These are phyloP conservation scores for Lochmaea capreae DNA, from an alignment of 2,888 invertebrate species.

Conservation along the genomic window DNA sequence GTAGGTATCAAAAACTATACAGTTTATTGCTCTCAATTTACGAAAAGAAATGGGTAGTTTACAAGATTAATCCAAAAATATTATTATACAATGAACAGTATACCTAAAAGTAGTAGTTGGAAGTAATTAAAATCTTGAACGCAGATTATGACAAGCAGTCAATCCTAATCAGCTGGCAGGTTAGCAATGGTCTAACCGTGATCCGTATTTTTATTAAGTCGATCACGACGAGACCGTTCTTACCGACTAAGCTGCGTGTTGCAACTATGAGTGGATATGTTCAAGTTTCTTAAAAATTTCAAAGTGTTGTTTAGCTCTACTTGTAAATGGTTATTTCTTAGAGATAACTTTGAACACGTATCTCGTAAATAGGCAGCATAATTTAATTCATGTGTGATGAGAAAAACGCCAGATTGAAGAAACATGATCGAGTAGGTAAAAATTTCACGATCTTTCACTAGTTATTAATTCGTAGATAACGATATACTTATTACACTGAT, in stretches of 20 bases:
- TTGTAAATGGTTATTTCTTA: slow-evolving; percentile 46
- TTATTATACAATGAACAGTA: slow-evolving; percentile 35
- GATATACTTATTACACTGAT: not conserved
- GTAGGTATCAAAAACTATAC: not conserved
- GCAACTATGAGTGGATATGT: slow-evolving; percentile 49
- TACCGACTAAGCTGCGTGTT: slow-evolving; percentile 50
- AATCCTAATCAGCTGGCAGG: slow-evolving; percentile 52
- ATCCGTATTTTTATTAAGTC: slow-evolving; percentile 50
- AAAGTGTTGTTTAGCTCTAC: slow-evolving; percentile 48
- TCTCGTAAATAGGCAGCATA: slow-evolving; percentile 40
- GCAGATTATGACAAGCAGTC: slow-evolving; percentile 55
- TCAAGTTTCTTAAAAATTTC: slow-evolving; percentile 41
- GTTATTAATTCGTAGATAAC: not conserved
- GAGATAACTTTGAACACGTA: slow-evolving; percentile 43
- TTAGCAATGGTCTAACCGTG: slow-evolving; percentile 51
- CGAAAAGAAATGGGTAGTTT: slow-evolving; percentile 22
- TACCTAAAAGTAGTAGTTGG: slow-evolving; percentile 51
- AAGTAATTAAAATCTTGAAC: slow-evolving; percentile 56
- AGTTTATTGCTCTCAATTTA: not conserved
- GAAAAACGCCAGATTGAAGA: slow-evolving; percentile 25
- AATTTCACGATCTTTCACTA: not conserved
- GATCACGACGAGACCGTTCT: slow-evolving; percentile 51
- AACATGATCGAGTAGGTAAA: slow-evolving; percentile 18
- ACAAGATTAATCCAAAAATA: slow-evolving; percentile 22
- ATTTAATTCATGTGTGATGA: slow-evolving; percentile 38